Evolutionary conservation across 2,113 vertebrate species (phyloP).

Genomic region (Chrysochloris asiatica): DNA sequence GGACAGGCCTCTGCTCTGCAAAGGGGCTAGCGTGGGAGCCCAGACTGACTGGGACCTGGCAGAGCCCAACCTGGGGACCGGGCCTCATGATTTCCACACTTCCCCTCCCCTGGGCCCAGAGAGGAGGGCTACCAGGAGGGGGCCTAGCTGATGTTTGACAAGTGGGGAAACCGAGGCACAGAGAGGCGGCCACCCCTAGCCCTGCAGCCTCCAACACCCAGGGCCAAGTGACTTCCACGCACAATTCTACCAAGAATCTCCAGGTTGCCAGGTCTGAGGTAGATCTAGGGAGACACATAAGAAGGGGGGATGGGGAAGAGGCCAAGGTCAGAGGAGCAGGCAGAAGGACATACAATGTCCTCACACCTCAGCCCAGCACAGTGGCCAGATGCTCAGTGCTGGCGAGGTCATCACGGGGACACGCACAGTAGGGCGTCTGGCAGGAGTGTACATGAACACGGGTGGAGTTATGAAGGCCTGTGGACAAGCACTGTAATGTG

Average conservation of each 20-base stretch:
- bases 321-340: no score
- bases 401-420: background rate
- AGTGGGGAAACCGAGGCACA: slow-evolving; percentile 42
- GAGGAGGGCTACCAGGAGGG: background rate
- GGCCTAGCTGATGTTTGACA: background rate
- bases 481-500: no score
- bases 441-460: background rate
- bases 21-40: slow-evolving; percentile 58
- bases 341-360: background rate
- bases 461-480: background rate
- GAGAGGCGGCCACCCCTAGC: background rate
- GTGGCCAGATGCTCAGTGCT: no score
- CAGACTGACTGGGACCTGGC: background rate
- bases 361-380: no score
- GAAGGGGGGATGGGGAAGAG: background rate
- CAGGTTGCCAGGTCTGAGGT: background rate
- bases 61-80: background rate
- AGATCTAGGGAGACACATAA: background rate
- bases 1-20: background rate
- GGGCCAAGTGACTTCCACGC: background rate
- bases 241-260: background rate
- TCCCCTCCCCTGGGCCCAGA: background rate
- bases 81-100: background rate
- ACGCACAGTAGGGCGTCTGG: background rate
- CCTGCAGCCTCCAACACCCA: background rate